phyloP scores from a whole-genome alignment of 1,140 invertebrate species.

The Pogonognathellus flavescens region DNA sequence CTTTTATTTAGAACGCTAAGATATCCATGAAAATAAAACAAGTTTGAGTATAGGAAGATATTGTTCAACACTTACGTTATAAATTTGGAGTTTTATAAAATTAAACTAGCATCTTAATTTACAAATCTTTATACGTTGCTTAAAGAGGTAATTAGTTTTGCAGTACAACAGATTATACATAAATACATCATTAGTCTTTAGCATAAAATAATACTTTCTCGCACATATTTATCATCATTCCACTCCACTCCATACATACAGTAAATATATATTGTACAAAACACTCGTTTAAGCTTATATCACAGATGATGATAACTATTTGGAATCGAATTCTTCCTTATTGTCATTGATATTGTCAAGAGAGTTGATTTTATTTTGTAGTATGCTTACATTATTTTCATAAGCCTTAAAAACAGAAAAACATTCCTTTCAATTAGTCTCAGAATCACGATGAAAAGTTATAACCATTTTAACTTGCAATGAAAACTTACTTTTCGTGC shows the following conservation, averaged over 20 bases:
- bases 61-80: no score
- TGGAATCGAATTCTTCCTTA: not conserved
- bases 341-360: not conserved
- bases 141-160: no score
- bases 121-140: no score
- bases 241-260: not conserved
- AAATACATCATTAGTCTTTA: not conserved
- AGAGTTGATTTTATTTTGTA: not conserved
- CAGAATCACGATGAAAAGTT: not conserved
- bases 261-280: not conserved
- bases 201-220: not conserved
- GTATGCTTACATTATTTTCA: not conserved
- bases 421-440: not conserved
- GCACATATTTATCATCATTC: not conserved
- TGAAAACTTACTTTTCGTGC: constrained; percentile 56
- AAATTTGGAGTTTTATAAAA: no score
- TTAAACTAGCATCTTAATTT: no score
- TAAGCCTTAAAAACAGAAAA: not conserved
- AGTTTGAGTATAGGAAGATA: no score
- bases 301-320: not conserved
- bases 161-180: not conserved
- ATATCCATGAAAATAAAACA: no score
- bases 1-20: no score
- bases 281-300: constrained; percentile 9
- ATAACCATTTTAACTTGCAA: not conserved